Conservation (phyloP, 2,113 vertebrate species). For the Cyprichromis sp. region DNA sequence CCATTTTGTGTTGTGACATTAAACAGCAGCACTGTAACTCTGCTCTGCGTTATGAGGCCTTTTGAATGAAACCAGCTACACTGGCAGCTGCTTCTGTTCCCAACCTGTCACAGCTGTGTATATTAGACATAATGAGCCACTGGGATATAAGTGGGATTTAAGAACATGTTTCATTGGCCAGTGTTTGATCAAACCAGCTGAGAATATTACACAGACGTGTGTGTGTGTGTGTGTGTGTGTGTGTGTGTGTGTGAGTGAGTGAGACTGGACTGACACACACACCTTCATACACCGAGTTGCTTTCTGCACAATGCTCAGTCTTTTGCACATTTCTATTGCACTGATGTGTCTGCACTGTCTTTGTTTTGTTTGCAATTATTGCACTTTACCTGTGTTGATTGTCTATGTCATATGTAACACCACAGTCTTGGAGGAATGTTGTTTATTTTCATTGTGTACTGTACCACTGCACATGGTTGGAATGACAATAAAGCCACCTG, state of each 20-base stretch:
- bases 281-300: background rate
- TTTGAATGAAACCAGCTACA: background rate
- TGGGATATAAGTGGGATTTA: background rate
- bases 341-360: background rate
- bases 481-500: background rate
- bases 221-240: no score
- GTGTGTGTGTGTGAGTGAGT: no score
- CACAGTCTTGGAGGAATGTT: background rate
- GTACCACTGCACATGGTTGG: background rate
- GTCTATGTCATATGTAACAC: background rate
- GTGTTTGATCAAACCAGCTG: constrained; percentile 29
- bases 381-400: background rate
- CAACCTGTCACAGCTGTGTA: background rate
- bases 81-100: background rate
- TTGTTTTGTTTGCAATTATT: background rate
- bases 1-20: background rate
- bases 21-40: background rate
- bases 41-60: background rate
- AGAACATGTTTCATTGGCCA: background rate
- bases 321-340: background rate
- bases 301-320: background rate
- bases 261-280: background rate
- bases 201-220: constrained; percentile 3
- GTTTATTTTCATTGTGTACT: background rate
- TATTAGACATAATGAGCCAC: background rate